These are phyloP conservation scores for Eufriesea mexicana DNA, from an alignment of 1,140 invertebrate genomes.

Conservation along the genomic window DNA sequence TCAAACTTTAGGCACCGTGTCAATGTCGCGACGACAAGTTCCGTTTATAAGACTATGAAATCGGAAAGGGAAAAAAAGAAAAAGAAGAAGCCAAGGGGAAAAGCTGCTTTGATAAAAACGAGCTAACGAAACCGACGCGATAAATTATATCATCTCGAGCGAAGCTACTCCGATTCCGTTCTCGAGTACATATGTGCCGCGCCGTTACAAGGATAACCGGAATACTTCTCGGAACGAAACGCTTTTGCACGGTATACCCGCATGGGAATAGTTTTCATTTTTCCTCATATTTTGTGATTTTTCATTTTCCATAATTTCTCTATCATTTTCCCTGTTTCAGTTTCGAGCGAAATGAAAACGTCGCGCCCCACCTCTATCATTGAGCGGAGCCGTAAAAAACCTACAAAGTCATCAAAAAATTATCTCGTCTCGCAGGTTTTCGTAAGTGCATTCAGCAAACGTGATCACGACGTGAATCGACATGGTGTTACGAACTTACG, in stretches of 20 bases:
- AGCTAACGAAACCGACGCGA: slow-evolving; percentile 22
- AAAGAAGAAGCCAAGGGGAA: not conserved
- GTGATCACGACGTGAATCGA: not conserved
- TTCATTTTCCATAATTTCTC: not conserved
- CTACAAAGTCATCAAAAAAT: not conserved
- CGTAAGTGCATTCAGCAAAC: not conserved
- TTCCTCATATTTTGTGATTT: not conserved
- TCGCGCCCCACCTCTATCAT: too few relatives aligned
- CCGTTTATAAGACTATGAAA: too few relatives aligned
- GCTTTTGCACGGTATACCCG: not conserved
- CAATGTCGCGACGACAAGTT: not conserved
- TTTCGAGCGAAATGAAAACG: not conserved
- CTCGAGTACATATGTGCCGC: not conserved
- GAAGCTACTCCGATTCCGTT: slow-evolving; percentile 24
- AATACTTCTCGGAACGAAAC: slow-evolving; percentile 20
- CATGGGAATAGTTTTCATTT: not conserved
- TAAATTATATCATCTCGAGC: slow-evolving; percentile 38
- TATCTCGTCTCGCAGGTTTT: too few relatives aligned
- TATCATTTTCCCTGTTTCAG: too few relatives aligned
- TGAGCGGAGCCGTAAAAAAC: not conserved
- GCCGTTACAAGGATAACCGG: slow-evolving; percentile 6
- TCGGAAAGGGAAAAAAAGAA: not conserved
- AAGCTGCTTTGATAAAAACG: not conserved
- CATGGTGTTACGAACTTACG: slow-evolving; percentile 6
- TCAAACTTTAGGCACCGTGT: not conserved